Base-by-base conservation (phyloP, 2,888 invertebrate genomes). In the Thysanoteuthis rhombus region DNA sequence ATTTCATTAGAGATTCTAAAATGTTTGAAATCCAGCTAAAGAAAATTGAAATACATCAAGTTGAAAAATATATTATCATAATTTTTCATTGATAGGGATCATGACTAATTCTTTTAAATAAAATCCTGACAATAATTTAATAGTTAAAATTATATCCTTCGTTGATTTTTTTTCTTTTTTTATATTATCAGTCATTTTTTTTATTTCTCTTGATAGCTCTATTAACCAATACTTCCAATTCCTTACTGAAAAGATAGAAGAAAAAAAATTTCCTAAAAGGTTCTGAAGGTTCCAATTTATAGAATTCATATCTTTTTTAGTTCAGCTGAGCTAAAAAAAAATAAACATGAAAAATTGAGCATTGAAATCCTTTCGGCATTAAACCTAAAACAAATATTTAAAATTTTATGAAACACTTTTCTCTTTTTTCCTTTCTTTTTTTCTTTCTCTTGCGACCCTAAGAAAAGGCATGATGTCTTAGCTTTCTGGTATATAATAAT, bases 401-500 rank as follows among this genome's bases (percentile, higher is more conserved):
- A n/a, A 91, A 90, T 10, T 75, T 75, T n/a, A 12, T n/a, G n/a
- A 75, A 75, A 32, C n/a, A 75, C 75, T 75, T 75, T 75, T 75
- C 75, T 75, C 75, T 75, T 75, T 75, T 75, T 75, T 75, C 75
- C 75, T 75, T 75, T 75, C 75, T 75, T 75, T 91, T 91, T 91
- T 91, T 91, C 91, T 75, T 75, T 75, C 91, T 91, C 91, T 42
- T 91, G 42, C 42, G 42, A 47, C 89, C 38, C 36, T 58, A 75
- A 40, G 39, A 89, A 90, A 93, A 93, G 93, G 93, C 93, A 93
- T 93, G 93, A 93, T 93, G 93, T 93, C 93, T 42, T 93, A 93
- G 93, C 93, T 93, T 93, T 75, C 92, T 93, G 93, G 93, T 93
- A 93, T 94, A 89, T 90, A 93, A 90, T 91, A 93, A 93, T 92